phyloP scores from a whole-genome alignment of 1,140 invertebrate genomes.

The Globodera rostochiensis region DNA sequence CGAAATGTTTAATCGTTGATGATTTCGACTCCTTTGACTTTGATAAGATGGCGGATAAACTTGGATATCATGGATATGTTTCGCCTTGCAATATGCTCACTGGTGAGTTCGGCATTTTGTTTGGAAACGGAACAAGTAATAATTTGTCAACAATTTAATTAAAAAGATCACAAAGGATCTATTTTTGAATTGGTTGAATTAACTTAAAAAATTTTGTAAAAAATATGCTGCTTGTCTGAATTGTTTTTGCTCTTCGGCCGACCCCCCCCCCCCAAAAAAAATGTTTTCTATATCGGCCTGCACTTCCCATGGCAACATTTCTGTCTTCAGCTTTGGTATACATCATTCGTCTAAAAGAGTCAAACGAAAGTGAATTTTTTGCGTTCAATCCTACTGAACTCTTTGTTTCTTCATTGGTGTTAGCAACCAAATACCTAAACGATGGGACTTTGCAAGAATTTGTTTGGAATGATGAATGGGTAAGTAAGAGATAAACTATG shows the following conservation, averaged over 20 bases:
- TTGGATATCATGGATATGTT: constrained; percentile 10
- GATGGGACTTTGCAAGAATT: constrained; percentile 54
- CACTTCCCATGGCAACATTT: constrained; percentile 43
- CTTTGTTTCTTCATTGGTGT: constrained; percentile 55
- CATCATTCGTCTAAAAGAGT: constrained; percentile 52
- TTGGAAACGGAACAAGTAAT: constrained; percentile 44
- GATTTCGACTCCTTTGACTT: constrained; percentile 19
- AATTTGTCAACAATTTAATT: constrained; percentile 33
- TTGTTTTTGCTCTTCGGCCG: no score
- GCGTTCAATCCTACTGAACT: constrained; percentile 54
- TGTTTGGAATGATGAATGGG: constrained; percentile 59
- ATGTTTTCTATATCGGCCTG: no score
- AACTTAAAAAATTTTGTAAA: neutral
- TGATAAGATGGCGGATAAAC: constrained; percentile 13
- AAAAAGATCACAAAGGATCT: no score
- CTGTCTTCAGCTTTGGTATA: constrained; percentile 59
- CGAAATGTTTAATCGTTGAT: constrained; percentile 29
- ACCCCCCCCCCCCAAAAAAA: no score
- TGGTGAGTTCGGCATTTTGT: constrained; percentile 24
- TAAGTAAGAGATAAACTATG: constrained; percentile 14
- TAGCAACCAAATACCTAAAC: constrained; percentile 60
- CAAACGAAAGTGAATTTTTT: constrained; percentile 44
- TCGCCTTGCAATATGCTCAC: constrained; percentile 14
- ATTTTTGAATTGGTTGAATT: neutral
- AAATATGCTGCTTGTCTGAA: neutral